Percentiles rank a stretch among this genome's conserved stretches.
Evolutionary conservation across 2,797 vertebrate genomes (phyloP).

Genomic region (Ispidina picta): DNA sequence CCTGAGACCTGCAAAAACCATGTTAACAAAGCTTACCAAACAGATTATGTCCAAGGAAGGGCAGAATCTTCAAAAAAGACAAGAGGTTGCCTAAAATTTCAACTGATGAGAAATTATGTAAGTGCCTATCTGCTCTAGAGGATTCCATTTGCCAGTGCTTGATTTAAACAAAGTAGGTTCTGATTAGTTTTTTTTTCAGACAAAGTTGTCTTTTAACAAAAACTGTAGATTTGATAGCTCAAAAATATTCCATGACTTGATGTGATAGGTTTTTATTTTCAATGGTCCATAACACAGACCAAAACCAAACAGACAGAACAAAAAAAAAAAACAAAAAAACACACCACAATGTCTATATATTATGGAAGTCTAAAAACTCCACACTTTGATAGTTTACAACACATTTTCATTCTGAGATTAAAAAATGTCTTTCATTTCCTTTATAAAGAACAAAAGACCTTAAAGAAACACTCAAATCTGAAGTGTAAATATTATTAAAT

Average conservation of each 20-base stretch:
- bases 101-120: background rate
- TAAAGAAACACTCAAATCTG: background rate
- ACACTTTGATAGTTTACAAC: background rate
- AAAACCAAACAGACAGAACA: background rate
- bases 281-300: background rate
- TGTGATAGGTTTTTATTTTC: background rate
- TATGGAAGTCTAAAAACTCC: background rate
- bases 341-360: background rate
- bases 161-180: background rate
- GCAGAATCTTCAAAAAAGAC: background rate
- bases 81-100: background rate
- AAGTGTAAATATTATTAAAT: background rate
- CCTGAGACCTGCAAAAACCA: background rate
- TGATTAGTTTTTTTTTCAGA: background rate
- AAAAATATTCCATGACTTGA: background rate
- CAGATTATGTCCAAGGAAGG: background rate
- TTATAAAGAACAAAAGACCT: background rate
- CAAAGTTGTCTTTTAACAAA: background rate
- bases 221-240: background rate
- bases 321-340: background rate
- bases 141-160: background rate
- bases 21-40: background rate
- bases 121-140: background rate
- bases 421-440: background rate
- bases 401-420: background rate